Evolutionary conservation across 1,140 invertebrate species (phyloP).

Genomic region (Druon quercuslanigerum): DNA sequence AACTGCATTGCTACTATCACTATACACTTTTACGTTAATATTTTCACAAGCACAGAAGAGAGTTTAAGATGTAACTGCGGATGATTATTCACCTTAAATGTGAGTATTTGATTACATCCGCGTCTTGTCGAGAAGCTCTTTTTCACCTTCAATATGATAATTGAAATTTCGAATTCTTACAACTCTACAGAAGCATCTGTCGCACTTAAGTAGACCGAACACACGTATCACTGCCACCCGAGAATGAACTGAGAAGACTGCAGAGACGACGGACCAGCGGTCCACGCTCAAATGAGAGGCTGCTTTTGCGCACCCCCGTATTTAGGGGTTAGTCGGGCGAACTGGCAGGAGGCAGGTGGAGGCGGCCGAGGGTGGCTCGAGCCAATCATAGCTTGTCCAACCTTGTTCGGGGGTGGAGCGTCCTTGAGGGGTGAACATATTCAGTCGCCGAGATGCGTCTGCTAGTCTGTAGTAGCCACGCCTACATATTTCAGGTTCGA

Average conservation of each 20-base stretch:
- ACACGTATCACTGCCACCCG: constrained; percentile 6
- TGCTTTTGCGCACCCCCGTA: constrained; percentile 63
- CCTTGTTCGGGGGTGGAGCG: constrained; percentile 72
- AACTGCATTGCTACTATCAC: too few species aligned
- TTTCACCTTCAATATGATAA: too few species aligned
- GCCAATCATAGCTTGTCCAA: constrained; percentile 66
- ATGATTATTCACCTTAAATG: too few species aligned
- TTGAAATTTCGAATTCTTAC: too few species aligned
- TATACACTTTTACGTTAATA: too few species aligned
- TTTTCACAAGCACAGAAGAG: too few species aligned
- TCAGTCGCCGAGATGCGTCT: constrained; percentile 73
- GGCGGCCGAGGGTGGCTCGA: constrained; percentile 64
- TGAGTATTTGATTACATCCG: too few species aligned
- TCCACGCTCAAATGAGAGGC: constrained; percentile 68
- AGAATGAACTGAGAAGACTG: neutral
- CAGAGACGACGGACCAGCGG: constrained; percentile 49
- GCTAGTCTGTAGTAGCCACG: constrained; percentile 71
- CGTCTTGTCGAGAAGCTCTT: too few species aligned
- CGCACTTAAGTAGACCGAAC: neutral
- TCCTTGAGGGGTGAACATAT: constrained; percentile 72
- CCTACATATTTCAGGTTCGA: constrained; percentile 77
- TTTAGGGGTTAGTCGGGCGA: constrained; percentile 65
- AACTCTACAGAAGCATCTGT: neutral
- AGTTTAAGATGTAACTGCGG: too few species aligned
- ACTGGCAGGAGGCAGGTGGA: constrained; percentile 55